phyloP scores from a whole-genome alignment of 2,797 vertebrate genomes.

The Macropodus opercularis region DNA sequence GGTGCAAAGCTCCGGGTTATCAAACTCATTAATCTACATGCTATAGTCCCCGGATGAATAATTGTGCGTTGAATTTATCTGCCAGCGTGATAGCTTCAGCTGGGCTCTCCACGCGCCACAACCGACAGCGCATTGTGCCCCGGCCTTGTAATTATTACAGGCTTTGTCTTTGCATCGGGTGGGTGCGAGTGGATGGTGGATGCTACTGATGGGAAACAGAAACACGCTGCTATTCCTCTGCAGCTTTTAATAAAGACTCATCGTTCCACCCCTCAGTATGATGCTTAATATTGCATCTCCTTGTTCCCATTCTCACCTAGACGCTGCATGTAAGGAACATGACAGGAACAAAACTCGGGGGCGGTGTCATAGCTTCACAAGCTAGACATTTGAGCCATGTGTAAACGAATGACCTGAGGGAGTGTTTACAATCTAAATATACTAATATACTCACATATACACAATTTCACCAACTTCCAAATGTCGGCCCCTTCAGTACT shows the following conservation, averaged over 20 bases:
- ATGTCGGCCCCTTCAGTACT: too few species aligned
- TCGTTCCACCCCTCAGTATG: conserved; percentile 7
- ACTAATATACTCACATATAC: neutral
- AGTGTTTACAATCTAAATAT: neutral
- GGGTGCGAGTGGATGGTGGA: conserved; percentile 45
- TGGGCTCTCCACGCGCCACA: conserved; percentile 83
- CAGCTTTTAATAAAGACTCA: conserved; percentile 78
- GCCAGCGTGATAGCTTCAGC: conserved; percentile 95
- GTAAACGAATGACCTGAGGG: neutral
- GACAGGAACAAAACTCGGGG: conserved; percentile 19
- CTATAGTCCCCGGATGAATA: conserved; percentile 98
- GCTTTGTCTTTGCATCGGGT: conserved; percentile 88
- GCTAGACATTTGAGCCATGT: conserved; percentile 1
- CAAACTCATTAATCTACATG: conserved; percentile 99
- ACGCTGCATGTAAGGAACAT: conserved; percentile 7
- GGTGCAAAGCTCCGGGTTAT: conserved; percentile 94
- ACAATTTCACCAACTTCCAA: neutral
- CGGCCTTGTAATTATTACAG: conserved; percentile 90
- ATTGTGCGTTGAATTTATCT: conserved; percentile 99
- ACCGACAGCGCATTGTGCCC: conserved; percentile 83
- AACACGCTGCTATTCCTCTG: conserved; percentile 74
- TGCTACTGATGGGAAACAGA: conserved; percentile 69
- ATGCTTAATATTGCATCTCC: conserved; percentile 23
- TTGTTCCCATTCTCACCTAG: neutral
- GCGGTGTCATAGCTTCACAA: neutral